A percentile compares a stretch with the other conserved stretches of the same genome.
phyloP scores from a whole-genome alignment of 2,113 vertebrate species.

The Scomber colias region DNA sequence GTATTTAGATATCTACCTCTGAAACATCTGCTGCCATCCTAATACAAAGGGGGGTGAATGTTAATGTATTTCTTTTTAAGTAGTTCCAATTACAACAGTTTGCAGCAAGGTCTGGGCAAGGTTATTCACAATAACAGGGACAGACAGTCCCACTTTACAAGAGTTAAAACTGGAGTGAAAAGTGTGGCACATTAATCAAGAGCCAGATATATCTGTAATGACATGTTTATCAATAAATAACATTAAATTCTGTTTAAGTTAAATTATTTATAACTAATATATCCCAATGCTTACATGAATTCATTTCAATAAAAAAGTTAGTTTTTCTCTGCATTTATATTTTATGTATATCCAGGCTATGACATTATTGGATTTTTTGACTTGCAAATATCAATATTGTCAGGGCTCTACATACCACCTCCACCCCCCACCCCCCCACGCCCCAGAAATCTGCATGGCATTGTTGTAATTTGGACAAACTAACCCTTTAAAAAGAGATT shows the following conservation, averaged over 20 bases:
- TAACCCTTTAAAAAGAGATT: background rate
- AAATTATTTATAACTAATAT: too few species aligned
- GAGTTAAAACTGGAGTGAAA: background rate
- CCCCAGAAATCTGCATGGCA: too few species aligned
- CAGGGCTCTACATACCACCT: too few species aligned
- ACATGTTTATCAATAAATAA: background rate
- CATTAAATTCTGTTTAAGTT: too few species aligned
- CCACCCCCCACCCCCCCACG: too few species aligned
- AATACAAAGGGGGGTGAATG: slow-evolving; percentile 3
- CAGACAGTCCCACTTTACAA: background rate
- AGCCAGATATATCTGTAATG: background rate
- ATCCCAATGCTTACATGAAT: too few species aligned
- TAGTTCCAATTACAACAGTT: background rate
- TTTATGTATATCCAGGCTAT: too few species aligned
- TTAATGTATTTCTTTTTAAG: background rate
- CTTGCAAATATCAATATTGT: too few species aligned
- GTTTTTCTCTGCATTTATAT: too few species aligned
- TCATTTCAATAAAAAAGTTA: too few species aligned
- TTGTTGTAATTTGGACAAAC: background rate
- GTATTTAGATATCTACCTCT: background rate
- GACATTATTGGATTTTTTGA: too few species aligned
- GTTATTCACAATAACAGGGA: background rate
- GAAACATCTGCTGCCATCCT: slow-evolving; percentile 3
- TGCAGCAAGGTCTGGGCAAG: background rate
- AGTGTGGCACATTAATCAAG: background rate